Evolutionary conservation across 2,888 invertebrate species (phyloP).

Genomic region (Spisula subtruncata): DNA sequence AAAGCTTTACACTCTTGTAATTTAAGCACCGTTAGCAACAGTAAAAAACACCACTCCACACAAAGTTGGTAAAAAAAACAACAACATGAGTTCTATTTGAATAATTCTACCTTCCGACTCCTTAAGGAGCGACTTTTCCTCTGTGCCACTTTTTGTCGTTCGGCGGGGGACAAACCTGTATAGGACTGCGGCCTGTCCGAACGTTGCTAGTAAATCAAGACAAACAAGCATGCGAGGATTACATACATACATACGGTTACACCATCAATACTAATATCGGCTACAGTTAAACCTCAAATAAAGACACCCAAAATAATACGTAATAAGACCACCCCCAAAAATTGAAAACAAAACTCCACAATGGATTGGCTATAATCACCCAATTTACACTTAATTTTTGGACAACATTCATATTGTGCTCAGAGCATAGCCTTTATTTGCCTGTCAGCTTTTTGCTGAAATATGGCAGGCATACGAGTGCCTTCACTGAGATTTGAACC

Average conservation of each 20-base stretch:
- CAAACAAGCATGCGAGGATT: conserved; percentile 54
- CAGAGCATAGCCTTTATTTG: too few relatives aligned
- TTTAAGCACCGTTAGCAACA: conserved; percentile 62
- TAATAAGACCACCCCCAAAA: too few relatives aligned
- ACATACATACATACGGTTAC: neutral
- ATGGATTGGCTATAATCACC: too few relatives aligned
- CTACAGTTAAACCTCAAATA: neutral
- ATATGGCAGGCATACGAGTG: too few relatives aligned
- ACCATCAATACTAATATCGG: conserved; percentile 4
- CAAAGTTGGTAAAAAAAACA: conserved; percentile 27
- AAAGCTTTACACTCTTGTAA: conserved; percentile 31
- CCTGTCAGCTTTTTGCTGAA: too few relatives aligned
- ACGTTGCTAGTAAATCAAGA: conserved; percentile 67
- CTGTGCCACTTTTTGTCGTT: conserved; percentile 60
- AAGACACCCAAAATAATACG: too few relatives aligned
- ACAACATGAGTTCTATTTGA: conserved; percentile 33
- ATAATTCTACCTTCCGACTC: conserved; percentile 66
- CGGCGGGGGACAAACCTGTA: conserved; percentile 69
- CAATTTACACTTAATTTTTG: too few relatives aligned
- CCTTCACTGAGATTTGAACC: too few relatives aligned
- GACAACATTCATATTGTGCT: too few relatives aligned
- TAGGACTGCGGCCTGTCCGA: conserved; percentile 67
- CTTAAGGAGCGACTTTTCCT: conserved; percentile 52
- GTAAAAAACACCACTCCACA: conserved; percentile 59
- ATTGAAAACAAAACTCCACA: too few relatives aligned